These are phyloP conservation scores for Neosilurus hyrtlii DNA, from an alignment of 2,797 vertebrate genomes.

Conservation along the genomic window DNA sequence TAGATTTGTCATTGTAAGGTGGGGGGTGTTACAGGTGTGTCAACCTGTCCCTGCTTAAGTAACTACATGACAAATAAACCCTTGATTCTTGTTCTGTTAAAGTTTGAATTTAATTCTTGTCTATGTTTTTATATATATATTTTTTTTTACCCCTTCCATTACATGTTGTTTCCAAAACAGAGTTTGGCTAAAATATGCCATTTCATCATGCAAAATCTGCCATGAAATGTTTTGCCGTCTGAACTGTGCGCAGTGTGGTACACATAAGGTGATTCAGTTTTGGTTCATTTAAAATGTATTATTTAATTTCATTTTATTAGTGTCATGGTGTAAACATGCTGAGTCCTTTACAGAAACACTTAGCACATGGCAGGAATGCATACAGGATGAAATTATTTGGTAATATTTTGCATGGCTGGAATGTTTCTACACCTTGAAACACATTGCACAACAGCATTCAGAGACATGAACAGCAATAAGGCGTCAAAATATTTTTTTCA, in stretches of 20 bases:
- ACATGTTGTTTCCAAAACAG: not conserved
- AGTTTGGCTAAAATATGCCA: not conserved
- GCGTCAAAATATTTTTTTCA: not conserved
- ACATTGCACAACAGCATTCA: not conserved
- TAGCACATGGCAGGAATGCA: not conserved
- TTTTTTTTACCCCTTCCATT: too few species aligned
- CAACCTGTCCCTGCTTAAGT: constrained; percentile 53
- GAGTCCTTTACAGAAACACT: not conserved
- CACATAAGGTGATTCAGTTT: not conserved
- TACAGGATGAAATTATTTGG: not conserved
- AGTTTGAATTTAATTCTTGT: not conserved
- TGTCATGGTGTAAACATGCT: not conserved
- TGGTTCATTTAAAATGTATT: too few species aligned
- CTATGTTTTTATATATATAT: not conserved
- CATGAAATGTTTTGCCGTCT: not conserved
- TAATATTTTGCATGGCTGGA: not conserved
- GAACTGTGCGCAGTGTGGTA: not conserved
- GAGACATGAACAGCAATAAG: not conserved
- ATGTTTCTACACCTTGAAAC: not conserved
- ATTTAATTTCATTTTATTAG: too few species aligned
- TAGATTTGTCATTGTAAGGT: not conserved
- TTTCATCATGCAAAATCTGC: not conserved
- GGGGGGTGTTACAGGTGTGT: not conserved
- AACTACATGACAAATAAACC: constrained; percentile 62
- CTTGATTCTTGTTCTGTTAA: constrained; percentile 2